Conservation (phyloP, 2,888 invertebrate genomes). For the Polymixis lichenea region DNA sequence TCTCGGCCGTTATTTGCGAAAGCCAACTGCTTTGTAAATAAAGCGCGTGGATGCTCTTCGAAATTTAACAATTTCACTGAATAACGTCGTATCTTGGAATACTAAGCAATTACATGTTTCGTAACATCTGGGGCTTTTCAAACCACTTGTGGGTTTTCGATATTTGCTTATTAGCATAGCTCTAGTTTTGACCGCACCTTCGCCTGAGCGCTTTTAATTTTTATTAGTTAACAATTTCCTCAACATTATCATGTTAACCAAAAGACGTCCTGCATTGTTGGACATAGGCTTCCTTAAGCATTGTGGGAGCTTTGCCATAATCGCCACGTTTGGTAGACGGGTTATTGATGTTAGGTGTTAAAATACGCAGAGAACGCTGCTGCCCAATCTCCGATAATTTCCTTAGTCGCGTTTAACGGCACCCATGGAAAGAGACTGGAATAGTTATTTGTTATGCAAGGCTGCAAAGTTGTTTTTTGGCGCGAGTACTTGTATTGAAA, state of each 20-base stretch:
- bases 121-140: conserved; percentile 60
- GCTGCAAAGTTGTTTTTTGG: too few relatives aligned
- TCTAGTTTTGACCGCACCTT: background rate
- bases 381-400: background rate
- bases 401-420: background rate
- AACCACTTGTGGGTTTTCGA: conserved; percentile 47
- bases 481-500: too few relatives aligned
- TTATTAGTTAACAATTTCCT: background rate
- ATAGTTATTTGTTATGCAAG: too few relatives aligned
- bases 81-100: conserved; percentile 78
- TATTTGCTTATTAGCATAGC: conserved; percentile 22
- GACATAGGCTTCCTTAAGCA: background rate
- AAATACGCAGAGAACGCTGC: background rate
- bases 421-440: background rate
- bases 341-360: background rate
- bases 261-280: background rate
- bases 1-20: conserved; percentile 81
- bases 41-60: conserved; percentile 77
- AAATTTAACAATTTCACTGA: conserved; percentile 87
- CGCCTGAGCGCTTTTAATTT: background rate
- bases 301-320: background rate
- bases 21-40: conserved; percentile 82
- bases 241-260: background rate
- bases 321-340: too few relatives aligned
- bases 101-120: conserved; percentile 73